Conservation (phyloP, 2,888 invertebrate species). For the Tuta absoluta region DNA sequence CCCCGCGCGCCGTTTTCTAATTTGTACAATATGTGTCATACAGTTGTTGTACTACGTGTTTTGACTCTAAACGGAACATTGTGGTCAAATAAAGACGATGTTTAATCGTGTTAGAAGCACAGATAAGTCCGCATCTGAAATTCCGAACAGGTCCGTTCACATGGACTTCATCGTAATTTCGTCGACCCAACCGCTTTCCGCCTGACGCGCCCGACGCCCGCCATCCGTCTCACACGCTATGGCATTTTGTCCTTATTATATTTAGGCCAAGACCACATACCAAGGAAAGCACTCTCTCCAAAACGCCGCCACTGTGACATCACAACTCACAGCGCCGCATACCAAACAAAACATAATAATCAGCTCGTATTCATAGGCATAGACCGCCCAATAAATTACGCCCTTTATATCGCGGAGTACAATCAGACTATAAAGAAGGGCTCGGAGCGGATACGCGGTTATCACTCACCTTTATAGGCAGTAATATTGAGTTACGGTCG, state of each 20-base stretch:
- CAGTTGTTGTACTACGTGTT: background rate
- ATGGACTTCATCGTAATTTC: constrained; percentile 68
- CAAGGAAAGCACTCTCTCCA: constrained; percentile 12
- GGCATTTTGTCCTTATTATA: constrained; percentile 55
- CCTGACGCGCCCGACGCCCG: constrained; percentile 43
- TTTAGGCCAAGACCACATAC: constrained; percentile 27
- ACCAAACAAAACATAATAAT: constrained; percentile 24
- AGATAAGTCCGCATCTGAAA: constrained; percentile 53
- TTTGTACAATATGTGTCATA: background rate
- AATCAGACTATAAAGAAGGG: constrained; percentile 54
- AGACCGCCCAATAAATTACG: constrained; percentile 47
- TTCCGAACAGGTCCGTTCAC: constrained; percentile 58
- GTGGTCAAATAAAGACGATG: constrained; percentile 23
- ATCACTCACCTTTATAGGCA: constrained; percentile 77
- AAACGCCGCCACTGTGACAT: background rate
- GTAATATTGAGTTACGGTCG: constrained; percentile 73
- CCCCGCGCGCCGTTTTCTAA: no score
- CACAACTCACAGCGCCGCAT: background rate
- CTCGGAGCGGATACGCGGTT: constrained; percentile 56
- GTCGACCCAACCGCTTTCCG: constrained; percentile 34
- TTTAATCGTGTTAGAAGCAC: constrained; percentile 37
- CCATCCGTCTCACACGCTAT: constrained; percentile 46
- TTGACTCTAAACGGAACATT: background rate
- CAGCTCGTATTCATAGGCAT: constrained; percentile 29
- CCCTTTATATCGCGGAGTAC: constrained; percentile 49